A percentile compares a stretch with the other conserved stretches of the same genome.
These are phyloP conservation scores for Cryptoblepharus egeriae DNA, from an alignment of 2,797 vertebrate species.

Conservation along the genomic window DNA sequence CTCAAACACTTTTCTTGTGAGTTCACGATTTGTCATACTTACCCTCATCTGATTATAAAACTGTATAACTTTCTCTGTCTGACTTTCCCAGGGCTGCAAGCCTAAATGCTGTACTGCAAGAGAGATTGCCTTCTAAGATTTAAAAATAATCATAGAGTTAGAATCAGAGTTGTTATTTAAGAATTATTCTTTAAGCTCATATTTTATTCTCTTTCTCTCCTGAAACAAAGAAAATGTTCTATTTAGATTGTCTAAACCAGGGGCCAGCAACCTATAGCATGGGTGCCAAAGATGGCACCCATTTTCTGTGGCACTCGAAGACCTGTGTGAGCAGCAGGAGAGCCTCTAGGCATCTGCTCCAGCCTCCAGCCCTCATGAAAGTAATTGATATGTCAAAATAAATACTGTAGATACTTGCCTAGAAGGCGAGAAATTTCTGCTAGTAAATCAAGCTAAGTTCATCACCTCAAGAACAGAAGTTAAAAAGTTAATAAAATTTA, in stretches of 20 bases:
- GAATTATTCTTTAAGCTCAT: neutral
- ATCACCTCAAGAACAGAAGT: too few relatives aligned
- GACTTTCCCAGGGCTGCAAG: constrained; percentile 62
- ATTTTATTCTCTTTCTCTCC: neutral
- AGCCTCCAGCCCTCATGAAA: too few relatives aligned
- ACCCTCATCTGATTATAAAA: constrained; percentile 71
- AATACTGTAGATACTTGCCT: too few relatives aligned
- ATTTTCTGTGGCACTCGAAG: too few relatives aligned
- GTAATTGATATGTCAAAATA: too few relatives aligned
- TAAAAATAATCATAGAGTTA: constrained; percentile 18
- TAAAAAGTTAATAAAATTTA: too few relatives aligned
- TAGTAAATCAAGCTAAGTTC: too few relatives aligned
- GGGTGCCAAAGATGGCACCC: too few relatives aligned
- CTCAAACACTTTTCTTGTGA: neutral
- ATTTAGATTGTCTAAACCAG: neutral
- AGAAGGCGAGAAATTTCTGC: too few relatives aligned
- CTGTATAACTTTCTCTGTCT: constrained; percentile 67
- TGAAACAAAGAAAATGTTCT: neutral
- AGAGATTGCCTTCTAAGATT: constrained; percentile 62
- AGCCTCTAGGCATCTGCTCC: too few relatives aligned
- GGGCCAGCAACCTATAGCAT: too few relatives aligned
- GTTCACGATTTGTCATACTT: neutral
- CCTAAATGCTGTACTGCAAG: constrained; percentile 58
- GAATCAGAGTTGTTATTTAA: constrained; percentile 38
- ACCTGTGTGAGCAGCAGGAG: too few relatives aligned